A percentile compares a stretch with the other conserved stretches of the same genome.
Conservation (phyloP, 2,888 invertebrate species). For the Campoplex capitator region DNA sequence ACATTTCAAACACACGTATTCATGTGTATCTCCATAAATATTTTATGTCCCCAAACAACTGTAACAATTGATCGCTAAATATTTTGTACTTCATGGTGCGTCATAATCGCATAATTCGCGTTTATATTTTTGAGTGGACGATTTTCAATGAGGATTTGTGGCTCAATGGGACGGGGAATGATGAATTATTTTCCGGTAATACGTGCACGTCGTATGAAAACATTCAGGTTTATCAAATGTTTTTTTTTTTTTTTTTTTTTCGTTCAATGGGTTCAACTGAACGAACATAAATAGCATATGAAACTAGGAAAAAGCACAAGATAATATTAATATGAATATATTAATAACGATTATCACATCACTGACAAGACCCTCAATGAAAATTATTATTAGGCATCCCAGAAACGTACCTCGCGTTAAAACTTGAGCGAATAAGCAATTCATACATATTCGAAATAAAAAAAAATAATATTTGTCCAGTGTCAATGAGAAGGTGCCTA, state of each 20-base stretch:
- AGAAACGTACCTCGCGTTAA: background rate
- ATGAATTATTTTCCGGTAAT: background rate
- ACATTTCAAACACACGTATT: constrained; percentile 10
- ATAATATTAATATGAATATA: background rate
- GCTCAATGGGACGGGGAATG: background rate
- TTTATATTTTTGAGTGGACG: background rate
- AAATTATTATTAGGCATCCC: background rate
- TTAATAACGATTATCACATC: background rate
- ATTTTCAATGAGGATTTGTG: background rate
- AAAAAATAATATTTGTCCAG: constrained; percentile 3
- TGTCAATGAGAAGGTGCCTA: background rate
- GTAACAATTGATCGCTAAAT: background rate
- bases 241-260: background rate
- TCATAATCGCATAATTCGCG: background rate
- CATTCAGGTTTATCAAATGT: background rate
- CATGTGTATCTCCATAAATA: background rate
- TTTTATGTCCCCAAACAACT: background rate
- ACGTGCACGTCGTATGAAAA: background rate
- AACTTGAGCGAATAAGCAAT: background rate
- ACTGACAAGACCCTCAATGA: background rate
- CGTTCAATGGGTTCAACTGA: background rate
- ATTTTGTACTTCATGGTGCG: background rate
- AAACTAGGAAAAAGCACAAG: background rate
- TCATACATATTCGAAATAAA: background rate
- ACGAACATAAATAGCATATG: background rate